Conservation (phyloP, 2,797 vertebrate genomes). For the Tokudaia muenninki region DNA sequence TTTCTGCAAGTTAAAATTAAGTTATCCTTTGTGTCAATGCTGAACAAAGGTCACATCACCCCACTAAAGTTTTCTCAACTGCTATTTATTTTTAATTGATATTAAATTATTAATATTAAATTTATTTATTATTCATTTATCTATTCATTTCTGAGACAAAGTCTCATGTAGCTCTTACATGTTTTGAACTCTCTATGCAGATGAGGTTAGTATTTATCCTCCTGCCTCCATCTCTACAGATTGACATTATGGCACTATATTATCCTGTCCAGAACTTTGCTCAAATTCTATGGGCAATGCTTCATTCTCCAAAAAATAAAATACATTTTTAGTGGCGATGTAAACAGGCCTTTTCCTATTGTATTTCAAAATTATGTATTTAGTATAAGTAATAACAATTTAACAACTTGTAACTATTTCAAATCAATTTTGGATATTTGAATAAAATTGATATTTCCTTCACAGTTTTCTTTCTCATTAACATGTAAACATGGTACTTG, state of each 20-base stretch:
- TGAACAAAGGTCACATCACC: background rate
- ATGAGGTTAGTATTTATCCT: background rate
- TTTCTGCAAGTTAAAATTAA: background rate
- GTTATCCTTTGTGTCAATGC: background rate
- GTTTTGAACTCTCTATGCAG: background rate
- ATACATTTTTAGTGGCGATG: background rate
- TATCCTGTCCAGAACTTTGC: background rate
- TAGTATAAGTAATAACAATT: background rate
- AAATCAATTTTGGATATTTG: background rate
- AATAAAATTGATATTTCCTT: background rate
- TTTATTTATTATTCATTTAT: background rate
- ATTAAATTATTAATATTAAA: background rate
- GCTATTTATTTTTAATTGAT: background rate
- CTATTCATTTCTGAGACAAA: background rate
- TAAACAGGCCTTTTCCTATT: background rate
- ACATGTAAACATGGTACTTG: conserved; percentile 18
- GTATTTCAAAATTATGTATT: background rate
- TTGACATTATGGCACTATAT: too few relatives aligned
- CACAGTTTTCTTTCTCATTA: background rate
- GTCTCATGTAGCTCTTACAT: background rate
- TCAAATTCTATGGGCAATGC: background rate
- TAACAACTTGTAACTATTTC: background rate
- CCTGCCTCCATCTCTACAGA: background rate
- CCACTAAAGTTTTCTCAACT: background rate
- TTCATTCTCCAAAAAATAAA: background rate